Percentiles rank a stretch among this genome's conserved stretches.
These are phyloP conservation scores for Eulimnadia texana DNA, from an alignment of 1,140 invertebrate genomes.

Conservation along the genomic window DNA sequence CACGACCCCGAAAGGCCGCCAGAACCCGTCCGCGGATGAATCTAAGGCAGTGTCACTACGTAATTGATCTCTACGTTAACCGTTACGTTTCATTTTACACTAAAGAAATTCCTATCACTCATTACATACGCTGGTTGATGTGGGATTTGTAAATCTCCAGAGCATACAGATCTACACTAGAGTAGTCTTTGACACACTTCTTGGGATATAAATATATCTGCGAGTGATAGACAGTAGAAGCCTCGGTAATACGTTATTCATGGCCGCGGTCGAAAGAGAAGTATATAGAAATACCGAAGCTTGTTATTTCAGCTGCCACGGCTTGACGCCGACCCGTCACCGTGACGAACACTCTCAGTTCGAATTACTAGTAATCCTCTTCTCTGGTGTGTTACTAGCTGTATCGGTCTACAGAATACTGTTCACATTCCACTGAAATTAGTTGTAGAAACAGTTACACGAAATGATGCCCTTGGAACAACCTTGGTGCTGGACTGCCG, in stretches of 20 bases:
- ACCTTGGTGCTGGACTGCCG: too few relatives aligned
- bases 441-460: not conserved
- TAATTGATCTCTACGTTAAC: too few relatives aligned
- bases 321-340: not conserved
- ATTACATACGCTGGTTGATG: too few relatives aligned
- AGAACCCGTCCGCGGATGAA: too few relatives aligned
- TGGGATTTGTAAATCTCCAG: too few relatives aligned
- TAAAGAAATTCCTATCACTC: too few relatives aligned
- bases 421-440: not conserved
- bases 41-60: too few relatives aligned
- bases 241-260: not conserved
- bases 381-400: not conserved
- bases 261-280: not conserved
- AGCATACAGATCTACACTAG: not conserved
- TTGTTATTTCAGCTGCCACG: not conserved
- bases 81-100: too few relatives aligned
- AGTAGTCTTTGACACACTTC: not conserved
- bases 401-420: not conserved
- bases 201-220: not conserved
- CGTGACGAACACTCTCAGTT: not conserved
- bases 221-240: not conserved
- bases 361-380: not conserved
- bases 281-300: not conserved
- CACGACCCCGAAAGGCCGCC: too few relatives aligned
- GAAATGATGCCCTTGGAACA: too few relatives aligned